phyloP scores from a whole-genome alignment of 2,113 vertebrate species.

The Myrmecobius fasciatus region DNA sequence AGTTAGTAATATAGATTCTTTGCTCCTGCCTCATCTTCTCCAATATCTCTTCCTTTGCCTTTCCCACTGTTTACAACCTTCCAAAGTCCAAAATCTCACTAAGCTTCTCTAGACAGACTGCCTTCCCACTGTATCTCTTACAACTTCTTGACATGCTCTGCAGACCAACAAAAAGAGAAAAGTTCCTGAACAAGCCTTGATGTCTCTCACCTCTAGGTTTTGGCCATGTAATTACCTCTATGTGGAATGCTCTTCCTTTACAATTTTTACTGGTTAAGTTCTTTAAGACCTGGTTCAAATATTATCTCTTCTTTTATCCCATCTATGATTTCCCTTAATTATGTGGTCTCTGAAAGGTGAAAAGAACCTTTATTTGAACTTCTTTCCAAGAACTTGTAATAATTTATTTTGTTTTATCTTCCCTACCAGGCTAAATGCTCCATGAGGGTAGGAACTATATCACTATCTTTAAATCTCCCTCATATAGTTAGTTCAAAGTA shows the following conservation, averaged over 20 bases:
- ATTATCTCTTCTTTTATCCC: neutral
- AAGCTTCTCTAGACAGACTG: neutral
- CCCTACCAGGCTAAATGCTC: neutral
- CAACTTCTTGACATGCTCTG: neutral
- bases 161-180: neutral
- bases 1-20: too few relatives aligned
- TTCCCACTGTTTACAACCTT: neutral
- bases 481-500: neutral
- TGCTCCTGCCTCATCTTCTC: neutral
- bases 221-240: neutral
- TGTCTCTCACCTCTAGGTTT: neutral
- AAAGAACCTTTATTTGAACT: neutral
- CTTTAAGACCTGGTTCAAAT: neutral
- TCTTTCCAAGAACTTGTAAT: neutral
- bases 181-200: neutral
- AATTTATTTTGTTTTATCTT: neutral
- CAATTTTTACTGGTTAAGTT: neutral
- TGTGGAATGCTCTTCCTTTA: neutral
- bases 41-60: neutral
- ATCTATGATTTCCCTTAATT: neutral
- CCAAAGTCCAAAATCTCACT: neutral
- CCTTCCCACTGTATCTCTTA: neutral
- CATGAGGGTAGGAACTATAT: neutral
- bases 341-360: neutral
- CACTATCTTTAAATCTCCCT: neutral